Conservation (phyloP, 2,797 vertebrate genomes). For the Microchirus variegatus region DNA sequence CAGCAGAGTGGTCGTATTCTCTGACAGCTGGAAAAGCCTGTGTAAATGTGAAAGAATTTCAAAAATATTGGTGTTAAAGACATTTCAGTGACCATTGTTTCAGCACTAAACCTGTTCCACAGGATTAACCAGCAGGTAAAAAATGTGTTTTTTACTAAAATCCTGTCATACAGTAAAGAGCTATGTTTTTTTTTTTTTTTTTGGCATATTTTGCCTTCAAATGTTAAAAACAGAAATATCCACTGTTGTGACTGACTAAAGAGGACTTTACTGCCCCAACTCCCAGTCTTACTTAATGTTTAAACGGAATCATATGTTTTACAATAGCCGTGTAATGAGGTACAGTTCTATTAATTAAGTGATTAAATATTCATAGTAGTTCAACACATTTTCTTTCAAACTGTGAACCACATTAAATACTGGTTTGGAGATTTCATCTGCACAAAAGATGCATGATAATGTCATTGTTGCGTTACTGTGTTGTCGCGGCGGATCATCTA, state of each 20-base stretch:
- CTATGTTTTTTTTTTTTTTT: too few relatives aligned
- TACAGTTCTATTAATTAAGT: constrained; percentile 36
- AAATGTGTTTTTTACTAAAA: background rate
- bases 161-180: background rate
- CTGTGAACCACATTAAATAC: constrained; percentile 25
- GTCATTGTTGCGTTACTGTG: constrained; percentile 37
- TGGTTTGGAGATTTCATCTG: constrained; percentile 22
- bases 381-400: constrained; percentile 20
- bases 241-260: too few relatives aligned
- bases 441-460: constrained; percentile 33
- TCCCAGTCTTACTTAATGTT: constrained; percentile 4
- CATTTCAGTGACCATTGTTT: too few relatives aligned
- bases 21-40: too few relatives aligned
- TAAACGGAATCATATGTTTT: constrained; percentile 2
- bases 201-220: too few relatives aligned
- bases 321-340: constrained; percentile 8
- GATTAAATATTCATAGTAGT: constrained; percentile 47
- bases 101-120: background rate
- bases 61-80: too few relatives aligned
- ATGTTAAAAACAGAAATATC: too few relatives aligned
- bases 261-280: too few relatives aligned
- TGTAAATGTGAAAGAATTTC: too few relatives aligned
- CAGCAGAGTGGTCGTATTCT: too few relatives aligned
- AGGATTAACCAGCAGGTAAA: too few relatives aligned
- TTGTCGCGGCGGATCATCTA: constrained; percentile 36